Conservation (phyloP, 2,888 invertebrate genomes). For the Deroplatys truncata region DNA sequence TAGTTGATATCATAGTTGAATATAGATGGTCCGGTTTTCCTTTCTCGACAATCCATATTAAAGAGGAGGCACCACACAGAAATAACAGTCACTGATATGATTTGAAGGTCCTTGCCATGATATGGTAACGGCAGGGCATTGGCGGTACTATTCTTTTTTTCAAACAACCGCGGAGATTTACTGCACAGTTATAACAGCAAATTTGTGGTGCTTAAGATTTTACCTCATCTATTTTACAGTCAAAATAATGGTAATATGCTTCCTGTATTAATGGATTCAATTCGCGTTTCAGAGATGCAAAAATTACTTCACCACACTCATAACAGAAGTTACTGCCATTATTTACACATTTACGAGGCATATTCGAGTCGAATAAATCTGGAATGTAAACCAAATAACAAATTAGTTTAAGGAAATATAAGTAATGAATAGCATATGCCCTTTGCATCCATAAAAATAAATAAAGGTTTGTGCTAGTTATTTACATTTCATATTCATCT, state of each 20-base stretch:
- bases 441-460: not conserved
- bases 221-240: not conserved
- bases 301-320: not conserved
- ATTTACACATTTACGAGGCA: not conserved
- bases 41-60: not conserved
- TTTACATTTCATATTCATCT: not conserved
- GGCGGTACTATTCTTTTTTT: not conserved
- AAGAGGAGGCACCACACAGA: not conserved
- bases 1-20: not conserved
- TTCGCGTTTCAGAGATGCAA: not conserved
- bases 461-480: not conserved
- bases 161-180: not conserved
- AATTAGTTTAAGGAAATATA: not conserved
- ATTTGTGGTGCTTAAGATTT: not conserved
- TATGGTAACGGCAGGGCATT: not conserved
- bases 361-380: not conserved
- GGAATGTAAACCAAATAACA: not conserved
- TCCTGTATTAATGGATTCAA: not conserved
- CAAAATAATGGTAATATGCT: not conserved
- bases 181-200: not conserved
- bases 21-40: not conserved
- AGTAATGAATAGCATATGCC: not conserved
- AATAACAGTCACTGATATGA: slow-evolving; percentile 2
- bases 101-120: not conserved
- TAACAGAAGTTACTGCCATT: not conserved